Evolutionary conservation across 1,140 invertebrate species (phyloP), one percentile per base, ranked within the genome.

Genomic region (Thaumetopoea pityocampa): DNA sequence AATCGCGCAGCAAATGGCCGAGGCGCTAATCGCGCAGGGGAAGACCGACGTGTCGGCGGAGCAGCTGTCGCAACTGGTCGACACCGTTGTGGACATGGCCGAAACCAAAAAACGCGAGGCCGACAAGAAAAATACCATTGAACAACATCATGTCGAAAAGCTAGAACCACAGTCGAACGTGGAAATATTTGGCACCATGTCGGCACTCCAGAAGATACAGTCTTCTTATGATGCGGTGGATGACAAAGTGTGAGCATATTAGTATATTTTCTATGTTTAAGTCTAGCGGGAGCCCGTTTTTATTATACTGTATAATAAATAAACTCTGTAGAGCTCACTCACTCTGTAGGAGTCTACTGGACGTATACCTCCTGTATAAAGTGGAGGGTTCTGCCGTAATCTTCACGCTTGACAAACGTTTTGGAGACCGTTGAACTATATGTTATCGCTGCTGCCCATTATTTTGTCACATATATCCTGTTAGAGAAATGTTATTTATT

Each of bases 1-100:
- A 20, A 92, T 94, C 45, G 92, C 92, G 5, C 87, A 90, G 62
- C 92, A 94, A 70, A 90, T 95, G 59, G 92, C 94, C 0, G 89
- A 88, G 12, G 92, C 92, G 4, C 71, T 95, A 19, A 77, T 94
- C 1, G 87, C 89, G 4, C 92, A 94, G 79, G 93, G 93, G 18
- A 90, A 91, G 70, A 92, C 91, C 0, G 90, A 94, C 73, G 90
- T 95, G 1, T 90, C 90, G 2, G 89, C 92, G 30, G 89, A 90
- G 24, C 92, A 95, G 63, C 74, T 95, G 26, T 91, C 93, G 65
- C 89, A 90, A 29, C 78, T 95, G 1, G 90, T 94, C 4, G 92
- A 93, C 47, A 90, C 92, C 8, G 92, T 93, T 8, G 89, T 93
- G 1, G 76, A 74, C 4, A 80, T 83, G 73, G 76, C 79, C 3